Conservation (phyloP, 2,888 invertebrate species). For the Parnassius smintheus region DNA sequence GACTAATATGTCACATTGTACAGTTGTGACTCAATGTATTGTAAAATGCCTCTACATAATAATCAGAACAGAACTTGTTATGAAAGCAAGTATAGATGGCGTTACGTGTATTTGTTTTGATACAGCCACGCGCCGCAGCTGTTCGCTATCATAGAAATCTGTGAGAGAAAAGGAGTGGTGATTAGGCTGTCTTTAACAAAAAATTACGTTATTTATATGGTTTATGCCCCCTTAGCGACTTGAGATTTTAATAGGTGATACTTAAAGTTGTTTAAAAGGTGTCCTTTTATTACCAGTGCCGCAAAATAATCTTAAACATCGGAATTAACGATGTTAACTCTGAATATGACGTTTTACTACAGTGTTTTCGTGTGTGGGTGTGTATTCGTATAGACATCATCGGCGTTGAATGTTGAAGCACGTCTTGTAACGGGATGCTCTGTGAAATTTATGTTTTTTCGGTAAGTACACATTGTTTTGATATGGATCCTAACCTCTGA, state of each 20-base stretch:
- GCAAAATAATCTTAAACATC: slow-evolving; percentile 60
- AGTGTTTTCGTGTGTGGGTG: slow-evolving; percentile 68
- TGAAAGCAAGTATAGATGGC: slow-evolving; percentile 50
- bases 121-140: slow-evolving; percentile 66
- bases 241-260: slow-evolving; percentile 56
- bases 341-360: slow-evolving; percentile 76
- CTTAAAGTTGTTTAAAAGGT: slow-evolving; percentile 54
- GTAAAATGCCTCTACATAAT: neutral
- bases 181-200: slow-evolving; percentile 74
- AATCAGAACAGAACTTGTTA: slow-evolving; percentile 9
- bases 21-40: neutral
- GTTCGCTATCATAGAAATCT: slow-evolving; percentile 79
- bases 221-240: slow-evolving; percentile 52
- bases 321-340: slow-evolving; percentile 74
- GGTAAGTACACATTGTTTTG: slow-evolving; percentile 52
- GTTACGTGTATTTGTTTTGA: slow-evolving; percentile 72
- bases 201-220: slow-evolving; percentile 73
- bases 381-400: slow-evolving; percentile 63
- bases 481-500: slow-evolving; percentile 32
- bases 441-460: slow-evolving; percentile 60
- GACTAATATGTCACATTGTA: neutral
- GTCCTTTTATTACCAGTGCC: slow-evolving; percentile 61
- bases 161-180: slow-evolving; percentile 81
- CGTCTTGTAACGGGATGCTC: slow-evolving; percentile 74
- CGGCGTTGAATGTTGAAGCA: slow-evolving; percentile 74